phyloP scores from a whole-genome alignment of 2,888 invertebrate species.

The Meganola albula region DNA sequence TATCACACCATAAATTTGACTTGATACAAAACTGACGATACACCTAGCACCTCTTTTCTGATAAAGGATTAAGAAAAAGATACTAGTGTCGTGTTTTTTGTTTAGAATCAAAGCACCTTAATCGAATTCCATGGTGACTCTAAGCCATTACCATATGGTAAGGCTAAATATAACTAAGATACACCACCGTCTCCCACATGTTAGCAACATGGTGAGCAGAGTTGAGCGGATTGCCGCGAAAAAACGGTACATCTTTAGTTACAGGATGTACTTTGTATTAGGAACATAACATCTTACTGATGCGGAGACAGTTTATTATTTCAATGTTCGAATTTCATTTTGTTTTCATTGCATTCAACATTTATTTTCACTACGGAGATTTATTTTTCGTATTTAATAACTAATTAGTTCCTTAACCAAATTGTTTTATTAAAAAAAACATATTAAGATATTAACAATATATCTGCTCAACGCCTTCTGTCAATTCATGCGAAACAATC shows the following conservation, averaged over 20 bases:
- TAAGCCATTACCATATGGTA: constrained; percentile 58
- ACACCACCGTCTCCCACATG: constrained; percentile 59
- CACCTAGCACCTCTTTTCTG: too few species aligned
- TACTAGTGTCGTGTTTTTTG: too few species aligned
- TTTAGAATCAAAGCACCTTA: constrained; percentile 24
- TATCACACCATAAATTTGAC: too few species aligned
- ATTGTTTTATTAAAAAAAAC: too few species aligned
- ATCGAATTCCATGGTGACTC: constrained; percentile 19
- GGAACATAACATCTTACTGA: constrained; percentile 33
- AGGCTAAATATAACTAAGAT: constrained; percentile 63
- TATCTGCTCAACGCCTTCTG: not conserved
- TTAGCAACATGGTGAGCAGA: constrained; percentile 66
- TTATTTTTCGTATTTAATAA: too few species aligned
- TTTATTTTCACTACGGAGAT: too few species aligned
- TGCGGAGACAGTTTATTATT: constrained; percentile 37
- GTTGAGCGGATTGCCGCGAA: constrained; percentile 60
- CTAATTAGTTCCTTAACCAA: too few species aligned
- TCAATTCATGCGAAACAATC: not conserved
- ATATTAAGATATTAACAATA: too few species aligned
- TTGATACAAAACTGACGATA: too few species aligned
- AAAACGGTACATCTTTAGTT: constrained; percentile 66
- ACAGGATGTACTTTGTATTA: constrained; percentile 69
- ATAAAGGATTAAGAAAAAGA: too few species aligned
- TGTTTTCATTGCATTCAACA: too few species aligned
- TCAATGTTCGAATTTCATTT: constrained; percentile 27